phyloP scores from a whole-genome alignment of 2,888 invertebrate genomes.

The Tenthredo livida region DNA sequence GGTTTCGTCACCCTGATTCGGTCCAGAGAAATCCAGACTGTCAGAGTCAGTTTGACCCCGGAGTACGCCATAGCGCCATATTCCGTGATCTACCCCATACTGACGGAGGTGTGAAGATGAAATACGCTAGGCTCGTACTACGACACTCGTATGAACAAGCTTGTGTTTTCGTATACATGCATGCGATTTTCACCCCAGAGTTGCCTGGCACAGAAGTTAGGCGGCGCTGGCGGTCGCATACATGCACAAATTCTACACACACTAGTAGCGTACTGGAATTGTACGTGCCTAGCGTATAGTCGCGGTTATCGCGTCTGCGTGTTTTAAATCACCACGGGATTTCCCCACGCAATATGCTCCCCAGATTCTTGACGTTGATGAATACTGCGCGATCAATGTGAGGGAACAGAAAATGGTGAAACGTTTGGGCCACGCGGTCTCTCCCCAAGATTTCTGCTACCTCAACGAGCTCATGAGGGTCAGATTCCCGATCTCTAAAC shows the following conservation, averaged over 20 bases:
- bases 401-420: conserved; percentile 77
- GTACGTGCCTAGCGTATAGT: too few relatives aligned
- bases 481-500: conserved; percentile 79
- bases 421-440: conserved; percentile 72
- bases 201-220: too few relatives aligned
- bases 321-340: not conserved
- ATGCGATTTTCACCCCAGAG: too few relatives aligned
- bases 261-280: too few relatives aligned
- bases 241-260: too few relatives aligned
- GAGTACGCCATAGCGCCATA: conserved; percentile 61
- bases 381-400: conserved; percentile 64
- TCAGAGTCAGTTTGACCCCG: conserved; percentile 60
- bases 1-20: conserved; percentile 74
- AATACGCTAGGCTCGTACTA: too few relatives aligned
- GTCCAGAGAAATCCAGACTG: conserved; percentile 60
- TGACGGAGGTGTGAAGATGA: conserved; percentile 65
- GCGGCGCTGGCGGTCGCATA: too few relatives aligned
- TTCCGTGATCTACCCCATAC: conserved; percentile 61
- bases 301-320: too few relatives aligned
- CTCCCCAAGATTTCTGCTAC: conserved; percentile 79
- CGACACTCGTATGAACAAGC: too few relatives aligned
- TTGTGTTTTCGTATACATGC: too few relatives aligned
- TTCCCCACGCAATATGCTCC: not conserved
- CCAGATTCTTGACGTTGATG: conserved; percentile 62
- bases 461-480: conserved; percentile 80